Evolutionary conservation across 2,888 invertebrate species (phyloP), one percentile per base, ranked within the genome.

Genomic region (Dryomyza anilis): DNA sequence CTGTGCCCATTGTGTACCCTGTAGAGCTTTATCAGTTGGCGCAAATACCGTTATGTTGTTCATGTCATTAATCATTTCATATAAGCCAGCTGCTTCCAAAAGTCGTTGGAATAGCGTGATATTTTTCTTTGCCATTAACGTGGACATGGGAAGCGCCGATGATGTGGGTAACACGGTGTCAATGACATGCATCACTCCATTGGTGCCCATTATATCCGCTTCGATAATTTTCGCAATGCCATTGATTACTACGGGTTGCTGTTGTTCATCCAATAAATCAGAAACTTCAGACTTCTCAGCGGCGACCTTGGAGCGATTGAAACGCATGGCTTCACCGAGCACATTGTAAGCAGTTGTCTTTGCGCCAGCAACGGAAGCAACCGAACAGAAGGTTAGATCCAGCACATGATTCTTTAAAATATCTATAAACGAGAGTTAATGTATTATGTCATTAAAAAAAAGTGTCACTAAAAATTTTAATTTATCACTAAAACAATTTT

Each of bases 101-200:
- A 87, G 74, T 4, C 82, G 76, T 68, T 85, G 82, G 78, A 91
- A 88, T 69, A 86, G 85, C 0, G 88, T 87, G 33, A 89, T 84
- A 74, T 89, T 89, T 69, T 87, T 86, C 63, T 86, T 85, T 63
- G 86, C 83, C 70, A 90, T 83, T 4, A 88, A 83, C 19, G 80
- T 76, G 27, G 80, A 78, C 52, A 83, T 73, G 3, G 84, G 82
- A 55, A 82, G 67, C 0, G 82, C 82, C 23, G 87, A 86, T 68
- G 89, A 86, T 0, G 90, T 90, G 60, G 89, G 85, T 50, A 91
- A 77, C 27, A 91, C 86, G 3, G 86, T 85, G 73, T 91, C 89
- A 68, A 91, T 86, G 29, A 89, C 84, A 77, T 91, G 90, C 29
- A 92, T 76, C 2, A 91, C 89, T n/a, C 91, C 92, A 80, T 92